phyloP scores from a whole-genome alignment of 2,888 invertebrate genomes.

The Sicus ferrugineus region DNA sequence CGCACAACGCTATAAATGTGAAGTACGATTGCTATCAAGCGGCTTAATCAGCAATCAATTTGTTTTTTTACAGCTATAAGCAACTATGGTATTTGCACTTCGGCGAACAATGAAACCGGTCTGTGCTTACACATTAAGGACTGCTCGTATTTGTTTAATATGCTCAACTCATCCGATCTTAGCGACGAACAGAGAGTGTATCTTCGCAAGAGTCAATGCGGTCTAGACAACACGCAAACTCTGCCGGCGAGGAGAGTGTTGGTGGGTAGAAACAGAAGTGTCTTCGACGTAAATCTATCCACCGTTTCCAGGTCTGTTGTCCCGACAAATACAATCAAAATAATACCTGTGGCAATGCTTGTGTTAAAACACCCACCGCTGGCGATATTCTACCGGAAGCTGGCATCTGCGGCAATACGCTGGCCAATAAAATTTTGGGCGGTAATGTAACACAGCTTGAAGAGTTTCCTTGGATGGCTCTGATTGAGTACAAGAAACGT shows the following conservation, averaged over 20 bases:
- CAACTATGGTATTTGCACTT: slow-evolving; percentile 1
- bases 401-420: slow-evolving; percentile 67
- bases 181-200: neutral
- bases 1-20: neutral
- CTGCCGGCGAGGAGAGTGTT: slow-evolving; percentile 8
- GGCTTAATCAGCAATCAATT: too few species aligned
- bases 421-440: slow-evolving; percentile 70
- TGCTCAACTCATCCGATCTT: neutral
- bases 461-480: slow-evolving; percentile 70
- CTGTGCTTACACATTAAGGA: slow-evolving; percentile 17
- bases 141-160: slow-evolving; percentile 8
- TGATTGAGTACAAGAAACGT: slow-evolving; percentile 66
- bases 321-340: neutral
- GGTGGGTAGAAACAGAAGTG: slow-evolving; percentile 10
- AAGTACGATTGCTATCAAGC: neutral
- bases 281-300: too few species aligned
- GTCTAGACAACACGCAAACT: slow-evolving; percentile 26
- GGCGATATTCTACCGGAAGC: slow-evolving; percentile 63
- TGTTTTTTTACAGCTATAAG: neutral
- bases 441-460: slow-evolving; percentile 70
- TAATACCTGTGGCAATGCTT: neutral
- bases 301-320: slow-evolving; percentile 22
- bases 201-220: slow-evolving; percentile 33
- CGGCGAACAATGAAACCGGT: slow-evolving; percentile 16
- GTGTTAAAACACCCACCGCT: slow-evolving; percentile 8